Percentiles rank a stretch among this genome's conserved stretches.
phyloP scores from a whole-genome alignment of 2,888 invertebrate genomes.

The Cheilosia grossa region DNA sequence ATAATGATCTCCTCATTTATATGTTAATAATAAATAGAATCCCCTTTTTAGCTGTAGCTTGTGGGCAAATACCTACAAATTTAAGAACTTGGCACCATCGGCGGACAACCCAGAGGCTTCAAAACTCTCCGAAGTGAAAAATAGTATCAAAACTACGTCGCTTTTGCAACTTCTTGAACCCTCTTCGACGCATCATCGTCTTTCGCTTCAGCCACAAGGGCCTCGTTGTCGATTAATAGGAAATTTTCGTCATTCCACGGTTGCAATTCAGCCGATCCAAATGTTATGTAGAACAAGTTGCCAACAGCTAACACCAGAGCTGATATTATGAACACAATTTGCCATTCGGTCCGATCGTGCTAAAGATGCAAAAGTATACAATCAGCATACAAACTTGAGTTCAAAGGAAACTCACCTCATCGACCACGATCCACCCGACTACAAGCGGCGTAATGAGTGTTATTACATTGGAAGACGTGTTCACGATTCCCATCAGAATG shows the following conservation, averaged over 20 bases:
- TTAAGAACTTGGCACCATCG: too few species aligned
- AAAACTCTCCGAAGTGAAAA: too few species aligned
- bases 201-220: conserved; percentile 9
- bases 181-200: neutral
- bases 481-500: conserved; percentile 88
- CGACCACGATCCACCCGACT: conserved; percentile 85
- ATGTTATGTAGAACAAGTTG: conserved; percentile 84
- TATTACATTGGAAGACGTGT: conserved; percentile 86
- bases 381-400: neutral
- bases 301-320: conserved; percentile 84
- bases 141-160: neutral
- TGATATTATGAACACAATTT: conserved; percentile 85
- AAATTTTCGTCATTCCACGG: conserved; percentile 84
- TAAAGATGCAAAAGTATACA: conserved; percentile 60
- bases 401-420: conserved; percentile 83
- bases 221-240: conserved; percentile 56
- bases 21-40: too few species aligned
- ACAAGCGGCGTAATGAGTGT: conserved; percentile 86
- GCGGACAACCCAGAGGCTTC: too few species aligned
- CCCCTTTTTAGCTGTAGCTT: too few species aligned
- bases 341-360: conserved; percentile 84
- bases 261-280: conserved; percentile 84
- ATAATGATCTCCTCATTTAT: too few species aligned
- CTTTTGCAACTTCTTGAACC: neutral
- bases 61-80: too few species aligned